Evolutionary conservation across 2,113 vertebrate species (phyloP).

Genomic region (Megalops atlanticus): DNA sequence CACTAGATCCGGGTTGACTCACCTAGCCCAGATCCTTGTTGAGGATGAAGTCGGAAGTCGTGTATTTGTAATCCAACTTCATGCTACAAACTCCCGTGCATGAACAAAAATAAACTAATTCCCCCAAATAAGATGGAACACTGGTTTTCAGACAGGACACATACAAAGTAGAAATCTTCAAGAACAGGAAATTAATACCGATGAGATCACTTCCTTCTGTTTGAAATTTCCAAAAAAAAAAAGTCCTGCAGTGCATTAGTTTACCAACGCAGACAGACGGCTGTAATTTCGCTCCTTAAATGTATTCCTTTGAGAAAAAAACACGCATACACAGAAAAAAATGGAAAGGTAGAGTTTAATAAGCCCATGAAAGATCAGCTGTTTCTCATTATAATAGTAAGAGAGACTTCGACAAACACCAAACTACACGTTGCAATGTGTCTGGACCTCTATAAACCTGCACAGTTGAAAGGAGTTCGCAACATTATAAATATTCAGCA

Average conservation of each 20-base stretch:
- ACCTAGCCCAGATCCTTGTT: conserved; percentile 13
- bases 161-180: neutral
- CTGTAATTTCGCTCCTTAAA: neutral
- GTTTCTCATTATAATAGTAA: neutral
- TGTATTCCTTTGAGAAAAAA: neutral
- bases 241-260: neutral
- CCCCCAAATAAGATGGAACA: neutral
- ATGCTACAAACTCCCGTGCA: neutral
- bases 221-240: neutral
- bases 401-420: neutral
- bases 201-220: conserved; percentile 46
- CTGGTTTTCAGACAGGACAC: no score
- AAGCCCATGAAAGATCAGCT: neutral
- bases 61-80: neutral
- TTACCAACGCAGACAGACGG: neutral
- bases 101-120: neutral
- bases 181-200: conserved; percentile 57
- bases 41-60: conserved; percentile 2
- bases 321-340: neutral
- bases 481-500: conserved; percentile 3
- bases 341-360: neutral
- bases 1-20: conserved; percentile 3
- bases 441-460: neutral
- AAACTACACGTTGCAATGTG: neutral
- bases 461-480: conserved; percentile 14